These are phyloP conservation scores for Psilopsiagon aurifrons DNA, from an alignment of 2,113 vertebrate genomes.

Conservation along the genomic window DNA sequence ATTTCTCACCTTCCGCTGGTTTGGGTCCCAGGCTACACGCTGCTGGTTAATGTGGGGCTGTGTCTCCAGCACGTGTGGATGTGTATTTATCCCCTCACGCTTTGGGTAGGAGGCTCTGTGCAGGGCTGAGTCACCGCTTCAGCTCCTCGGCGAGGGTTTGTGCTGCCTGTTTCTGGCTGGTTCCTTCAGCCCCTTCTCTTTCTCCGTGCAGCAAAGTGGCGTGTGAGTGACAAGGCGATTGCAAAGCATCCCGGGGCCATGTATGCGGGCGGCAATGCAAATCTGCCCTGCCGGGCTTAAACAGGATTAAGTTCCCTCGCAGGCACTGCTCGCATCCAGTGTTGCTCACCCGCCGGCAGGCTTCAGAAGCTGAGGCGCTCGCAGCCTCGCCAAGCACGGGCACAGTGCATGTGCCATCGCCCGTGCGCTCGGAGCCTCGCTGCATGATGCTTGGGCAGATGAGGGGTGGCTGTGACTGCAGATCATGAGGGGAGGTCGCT, in stretches of 20 bases:
- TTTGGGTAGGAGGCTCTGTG: background rate
- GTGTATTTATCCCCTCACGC: slow-evolving; percentile 42
- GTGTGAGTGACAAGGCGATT: background rate
- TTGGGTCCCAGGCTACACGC: background rate
- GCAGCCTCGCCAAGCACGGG: background rate
- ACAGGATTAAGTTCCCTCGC: background rate
- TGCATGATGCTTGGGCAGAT: background rate
- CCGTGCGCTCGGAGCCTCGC: background rate
- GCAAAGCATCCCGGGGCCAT: background rate
- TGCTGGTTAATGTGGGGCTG: background rate
- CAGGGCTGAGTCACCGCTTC: background rate
- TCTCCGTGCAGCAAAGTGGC: background rate
- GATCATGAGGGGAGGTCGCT: background rate
- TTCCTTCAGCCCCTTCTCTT: background rate
- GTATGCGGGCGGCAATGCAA: background rate
- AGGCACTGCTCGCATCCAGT: background rate
- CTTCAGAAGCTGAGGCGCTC: slow-evolving; percentile 8
- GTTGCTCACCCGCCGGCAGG: background rate
- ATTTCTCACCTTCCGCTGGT: slow-evolving; percentile 13
- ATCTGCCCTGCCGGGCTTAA: background rate
- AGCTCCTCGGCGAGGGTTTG: background rate
- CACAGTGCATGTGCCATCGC: background rate
- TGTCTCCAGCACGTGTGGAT: slow-evolving; percentile 7
- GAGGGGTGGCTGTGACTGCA: background rate
- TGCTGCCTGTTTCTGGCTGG: background rate